phyloP scores from a whole-genome alignment of 2,888 invertebrate species.

The Hirtodrosophila trivittata region DNA sequence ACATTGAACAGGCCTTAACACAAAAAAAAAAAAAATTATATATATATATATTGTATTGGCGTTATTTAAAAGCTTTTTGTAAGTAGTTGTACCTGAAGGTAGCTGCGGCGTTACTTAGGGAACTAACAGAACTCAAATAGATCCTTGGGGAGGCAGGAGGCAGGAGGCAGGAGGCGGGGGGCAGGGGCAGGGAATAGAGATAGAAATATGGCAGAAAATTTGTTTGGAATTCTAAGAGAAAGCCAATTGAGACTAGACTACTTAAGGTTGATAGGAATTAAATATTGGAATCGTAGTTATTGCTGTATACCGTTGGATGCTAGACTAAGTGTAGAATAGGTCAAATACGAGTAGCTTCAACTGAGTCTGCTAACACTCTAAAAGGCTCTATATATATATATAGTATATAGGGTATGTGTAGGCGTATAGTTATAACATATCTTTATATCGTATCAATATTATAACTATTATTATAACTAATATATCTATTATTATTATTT shows the following conservation, averaged over 20 bases:
- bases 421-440: neutral
- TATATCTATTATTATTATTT: conserved; percentile 7
- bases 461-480: conserved; percentile 1
- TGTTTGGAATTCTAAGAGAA: neutral
- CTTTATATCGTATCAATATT: neutral
- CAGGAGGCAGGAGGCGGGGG: no score
- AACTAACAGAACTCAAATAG: conserved; percentile 13
- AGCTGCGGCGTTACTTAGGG: conserved; percentile 17
- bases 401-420: neutral
- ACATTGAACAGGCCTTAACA: conserved; percentile 22
- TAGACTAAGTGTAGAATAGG: conserved; percentile 54
- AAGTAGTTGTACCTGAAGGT: conserved; percentile 15
- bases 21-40: neutral
- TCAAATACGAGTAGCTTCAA: conserved; percentile 38
- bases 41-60: conserved; percentile 13
- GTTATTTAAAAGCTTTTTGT: conserved; percentile 31
- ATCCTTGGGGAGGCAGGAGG: no score
- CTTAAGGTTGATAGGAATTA: neutral
- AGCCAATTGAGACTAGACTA: conserved; percentile 23
- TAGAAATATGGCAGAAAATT: no score
- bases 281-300: conserved; percentile 1
- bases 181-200: no score
- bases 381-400: conserved; percentile 31
- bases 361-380: conserved; percentile 31
- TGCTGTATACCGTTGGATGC: conserved; percentile 28